Conservation (phyloP, 2,888 invertebrate genomes). For the Steinernema carpocapsae region DNA sequence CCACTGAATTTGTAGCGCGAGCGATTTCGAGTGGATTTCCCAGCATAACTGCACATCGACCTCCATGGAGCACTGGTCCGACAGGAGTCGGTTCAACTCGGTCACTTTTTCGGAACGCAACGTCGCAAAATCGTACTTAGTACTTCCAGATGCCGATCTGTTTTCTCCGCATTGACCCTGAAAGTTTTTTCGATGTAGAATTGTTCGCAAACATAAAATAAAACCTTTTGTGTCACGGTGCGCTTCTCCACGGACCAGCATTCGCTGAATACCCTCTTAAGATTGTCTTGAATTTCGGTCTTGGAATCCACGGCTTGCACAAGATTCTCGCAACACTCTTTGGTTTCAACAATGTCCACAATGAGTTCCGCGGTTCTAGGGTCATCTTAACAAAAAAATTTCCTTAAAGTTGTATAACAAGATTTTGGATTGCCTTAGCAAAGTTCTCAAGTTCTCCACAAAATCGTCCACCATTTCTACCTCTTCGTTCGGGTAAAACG, state of each 20-base stretch:
- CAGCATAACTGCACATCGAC: slow-evolving; percentile 55
- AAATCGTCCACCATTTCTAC: slow-evolving; percentile 64
- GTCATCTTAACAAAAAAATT: slow-evolving; percentile 47
- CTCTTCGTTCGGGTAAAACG: slow-evolving; percentile 60
- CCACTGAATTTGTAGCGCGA: slow-evolving; percentile 66
- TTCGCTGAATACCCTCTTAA: slow-evolving; percentile 47
- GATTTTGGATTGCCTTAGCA: slow-evolving; percentile 45
- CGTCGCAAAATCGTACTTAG: slow-evolving; percentile 50
- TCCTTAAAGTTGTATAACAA: background rate
- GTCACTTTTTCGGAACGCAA: slow-evolving; percentile 48
- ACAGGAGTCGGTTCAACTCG: slow-evolving; percentile 54
- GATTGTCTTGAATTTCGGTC: slow-evolving; percentile 1
- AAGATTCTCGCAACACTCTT: slow-evolving; percentile 50
- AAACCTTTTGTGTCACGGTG: slow-evolving; percentile 47
- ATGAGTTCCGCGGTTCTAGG: slow-evolving; percentile 51
- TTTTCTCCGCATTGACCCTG: slow-evolving; percentile 64
- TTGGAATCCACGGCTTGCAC: slow-evolving; percentile 40
- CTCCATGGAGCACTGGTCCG: slow-evolving; percentile 49
- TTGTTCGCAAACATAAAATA: slow-evolving; percentile 10
- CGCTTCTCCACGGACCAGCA: slow-evolving; percentile 55
- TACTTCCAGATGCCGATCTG: slow-evolving; percentile 53
- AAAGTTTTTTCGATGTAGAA: background rate
- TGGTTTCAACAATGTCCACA: slow-evolving; percentile 54
- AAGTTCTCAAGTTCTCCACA: slow-evolving; percentile 64
- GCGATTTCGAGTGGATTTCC: slow-evolving; percentile 53